phyloP scores from a whole-genome alignment of 2,797 vertebrate genomes.

The Oreochromis grahami region DNA sequence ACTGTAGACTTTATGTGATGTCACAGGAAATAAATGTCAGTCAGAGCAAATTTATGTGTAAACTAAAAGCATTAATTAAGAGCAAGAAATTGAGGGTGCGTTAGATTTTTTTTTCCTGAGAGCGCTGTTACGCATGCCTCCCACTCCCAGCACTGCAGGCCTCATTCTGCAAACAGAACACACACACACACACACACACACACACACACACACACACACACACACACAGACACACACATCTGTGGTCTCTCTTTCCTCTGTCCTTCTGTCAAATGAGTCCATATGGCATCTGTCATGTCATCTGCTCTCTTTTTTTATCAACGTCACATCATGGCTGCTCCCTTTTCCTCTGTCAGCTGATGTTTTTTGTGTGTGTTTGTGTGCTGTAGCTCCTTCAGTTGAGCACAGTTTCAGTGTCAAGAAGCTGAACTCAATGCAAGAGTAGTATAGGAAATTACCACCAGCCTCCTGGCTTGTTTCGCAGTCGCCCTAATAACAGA shows the following conservation, averaged over 20 bases:
- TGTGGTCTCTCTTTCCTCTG: constrained; percentile 13
- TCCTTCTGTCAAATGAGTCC: constrained; percentile 52
- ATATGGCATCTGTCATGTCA: constrained; percentile 51
- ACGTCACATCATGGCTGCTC: constrained; percentile 45
- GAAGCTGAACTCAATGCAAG: not conserved
- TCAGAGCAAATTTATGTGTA: not conserved
- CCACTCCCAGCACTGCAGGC: constrained; percentile 1
- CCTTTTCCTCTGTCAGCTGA: constrained; percentile 36
- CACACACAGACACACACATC: not conserved
- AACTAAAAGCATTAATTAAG: not conserved
- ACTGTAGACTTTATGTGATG: not conserved
- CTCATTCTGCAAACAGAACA: constrained; percentile 13
- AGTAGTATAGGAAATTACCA: not conserved
- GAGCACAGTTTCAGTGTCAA: constrained; percentile 14
- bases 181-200: not conserved
- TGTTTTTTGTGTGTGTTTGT: constrained; percentile 9
- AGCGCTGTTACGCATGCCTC: not conserved
- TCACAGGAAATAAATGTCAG: not conserved
- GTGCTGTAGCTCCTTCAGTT: not conserved
- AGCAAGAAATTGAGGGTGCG: not conserved
- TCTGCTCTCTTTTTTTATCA: constrained; percentile 42
- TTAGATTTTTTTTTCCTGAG: fast-evolving
- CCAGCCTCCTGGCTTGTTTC: not conserved
- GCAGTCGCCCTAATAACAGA: not conserved
- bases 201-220: not conserved